Percentiles rank a stretch among this genome's conserved stretches.
Evolutionary conservation across 1,140 invertebrate genomes (phyloP).

Genomic region (Thaumetopoea pityocampa): DNA sequence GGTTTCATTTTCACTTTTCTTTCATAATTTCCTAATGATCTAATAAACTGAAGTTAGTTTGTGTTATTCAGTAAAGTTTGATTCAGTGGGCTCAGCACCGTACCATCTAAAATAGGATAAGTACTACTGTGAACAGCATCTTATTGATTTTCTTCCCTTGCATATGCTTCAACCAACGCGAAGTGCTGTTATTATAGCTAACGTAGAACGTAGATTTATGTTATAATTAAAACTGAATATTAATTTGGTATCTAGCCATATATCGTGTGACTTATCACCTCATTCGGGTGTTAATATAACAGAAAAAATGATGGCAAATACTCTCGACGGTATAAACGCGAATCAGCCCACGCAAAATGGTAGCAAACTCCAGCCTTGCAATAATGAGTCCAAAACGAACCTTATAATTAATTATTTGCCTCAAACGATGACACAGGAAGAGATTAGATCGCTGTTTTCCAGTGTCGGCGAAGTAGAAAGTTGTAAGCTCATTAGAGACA

Average conservation of each 20-base stretch:
- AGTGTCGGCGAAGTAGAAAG: slow-evolving; percentile 93
- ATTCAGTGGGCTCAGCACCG: slow-evolving; percentile 53
- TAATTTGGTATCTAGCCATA: slow-evolving; percentile 28
- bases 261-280: slow-evolving; percentile 45
- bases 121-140: slow-evolving; percentile 71
- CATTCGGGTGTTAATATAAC: slow-evolving; percentile 48
- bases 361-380: slow-evolving; percentile 77
- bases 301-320: slow-evolving; percentile 73
- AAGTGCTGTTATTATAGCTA: slow-evolving; percentile 58
- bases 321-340: slow-evolving; percentile 70
- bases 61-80: slow-evolving; percentile 62
- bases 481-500: slow-evolving; percentile 93
- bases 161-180: slow-evolving; percentile 72
- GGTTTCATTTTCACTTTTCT: slow-evolving; percentile 74
- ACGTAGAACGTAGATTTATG: slow-evolving; percentile 39
- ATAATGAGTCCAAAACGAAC: slow-evolving; percentile 83
- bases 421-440: slow-evolving; percentile 95
- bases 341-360: slow-evolving; percentile 77
- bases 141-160: slow-evolving; percentile 75
- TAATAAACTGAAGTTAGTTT: slow-evolving; percentile 70
- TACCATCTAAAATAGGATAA: slow-evolving; percentile 59
- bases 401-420: slow-evolving; percentile 95
- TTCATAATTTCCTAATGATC: slow-evolving; percentile 68
- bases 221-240: slow-evolving; percentile 41
- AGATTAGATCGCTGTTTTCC: slow-evolving; percentile 89